Percentiles rank a stretch among this genome's conserved stretches.
These are phyloP conservation scores for Polypterus bichir DNA, from an alignment of 2,113 vertebrate species.

Conservation along the genomic window DNA sequence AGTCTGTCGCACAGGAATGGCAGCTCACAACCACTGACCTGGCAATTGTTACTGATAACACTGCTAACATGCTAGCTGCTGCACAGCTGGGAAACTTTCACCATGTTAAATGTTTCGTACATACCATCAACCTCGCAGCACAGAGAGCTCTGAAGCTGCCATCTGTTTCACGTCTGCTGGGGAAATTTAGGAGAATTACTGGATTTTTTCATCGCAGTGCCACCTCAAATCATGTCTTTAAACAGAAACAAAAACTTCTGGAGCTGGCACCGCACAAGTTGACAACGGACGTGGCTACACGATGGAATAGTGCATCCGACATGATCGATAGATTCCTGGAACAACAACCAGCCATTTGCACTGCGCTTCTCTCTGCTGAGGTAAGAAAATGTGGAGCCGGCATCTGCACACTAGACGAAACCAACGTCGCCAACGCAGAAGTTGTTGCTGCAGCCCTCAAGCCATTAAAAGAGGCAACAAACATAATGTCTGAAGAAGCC, in stretches of 20 bases:
- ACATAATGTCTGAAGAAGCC: slow-evolving; percentile 2
- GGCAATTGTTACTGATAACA: slow-evolving; percentile 14
- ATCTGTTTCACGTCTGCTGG: slow-evolving; percentile 9
- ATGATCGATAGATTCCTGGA: slow-evolving; percentile 21
- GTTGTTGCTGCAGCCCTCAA: slow-evolving; percentile 6
- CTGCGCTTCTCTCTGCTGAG: slow-evolving; percentile 8
- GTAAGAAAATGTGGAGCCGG: slow-evolving; percentile 12
- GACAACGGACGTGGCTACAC: slow-evolving; percentile 8
- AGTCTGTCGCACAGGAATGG: slow-evolving; percentile 4
- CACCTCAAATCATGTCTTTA: slow-evolving; percentile 4
- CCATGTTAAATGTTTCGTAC: slow-evolving; percentile 9
- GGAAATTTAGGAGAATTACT: slow-evolving; percentile 7
- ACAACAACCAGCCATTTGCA: slow-evolving; percentile 17
- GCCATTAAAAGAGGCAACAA: slow-evolving; percentile 5
- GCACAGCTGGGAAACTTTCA: slow-evolving; percentile 1
- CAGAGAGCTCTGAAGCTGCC: slow-evolving; percentile 7
- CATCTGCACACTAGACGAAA: slow-evolving; percentile 7
- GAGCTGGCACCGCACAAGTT: no score
- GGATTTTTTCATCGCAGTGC: slow-evolving; percentile 14
- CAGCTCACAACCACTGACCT: no score
- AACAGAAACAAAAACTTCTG: slow-evolving; percentile 16
- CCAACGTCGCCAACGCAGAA: background rate
- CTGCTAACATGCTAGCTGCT: slow-evolving; percentile 8
- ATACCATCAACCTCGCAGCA: slow-evolving; percentile 6
- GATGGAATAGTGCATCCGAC: slow-evolving; percentile 15